Evolutionary conservation across 1,140 invertebrate species (phyloP).

Genomic region (Brachystomella parvula): DNA sequence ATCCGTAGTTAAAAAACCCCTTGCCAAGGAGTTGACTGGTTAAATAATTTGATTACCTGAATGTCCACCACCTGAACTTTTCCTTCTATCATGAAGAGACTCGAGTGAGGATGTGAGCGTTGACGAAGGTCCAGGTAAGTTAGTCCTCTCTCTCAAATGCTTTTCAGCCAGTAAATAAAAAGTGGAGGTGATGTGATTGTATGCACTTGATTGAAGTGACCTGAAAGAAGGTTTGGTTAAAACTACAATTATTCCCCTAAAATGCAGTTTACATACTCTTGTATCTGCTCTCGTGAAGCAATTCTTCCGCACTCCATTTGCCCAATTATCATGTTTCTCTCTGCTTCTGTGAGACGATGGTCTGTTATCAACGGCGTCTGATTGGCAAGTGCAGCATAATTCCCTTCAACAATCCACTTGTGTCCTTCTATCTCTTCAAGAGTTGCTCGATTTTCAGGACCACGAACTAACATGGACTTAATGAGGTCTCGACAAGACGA

Average conservation of each 20-base stretch:
- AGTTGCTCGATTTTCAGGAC: conserved; percentile 80
- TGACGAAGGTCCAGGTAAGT: conserved; percentile 18
- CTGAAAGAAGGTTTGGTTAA: conserved; percentile 46
- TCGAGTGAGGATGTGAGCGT: conserved; percentile 29
- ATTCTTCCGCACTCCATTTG: conserved; percentile 58
- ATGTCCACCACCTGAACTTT: conserved; percentile 27
- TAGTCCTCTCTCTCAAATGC: conserved; percentile 25
- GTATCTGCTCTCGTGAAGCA: conserved; percentile 84
- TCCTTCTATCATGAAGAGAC: conserved; percentile 34
- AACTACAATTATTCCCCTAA: background rate
- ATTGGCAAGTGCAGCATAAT: background rate
- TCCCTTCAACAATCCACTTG: conserved; percentile 56
- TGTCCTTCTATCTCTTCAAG: conserved; percentile 82
- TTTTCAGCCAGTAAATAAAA: conserved; percentile 90
- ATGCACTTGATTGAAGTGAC: conserved; percentile 88
- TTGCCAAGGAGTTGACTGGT: too few relatives aligned
- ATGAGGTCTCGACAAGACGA: conserved; percentile 85
- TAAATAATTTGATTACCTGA: background rate
- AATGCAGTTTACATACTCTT: conserved; percentile 61
- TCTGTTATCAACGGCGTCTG: conserved; percentile 21
- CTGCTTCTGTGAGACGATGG: conserved; percentile 26
- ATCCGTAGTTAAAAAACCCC: too few relatives aligned
- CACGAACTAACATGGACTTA: conserved; percentile 79
- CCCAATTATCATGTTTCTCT: conserved; percentile 28
- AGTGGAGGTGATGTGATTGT: conserved; percentile 96